A percentile compares a stretch with the other conserved stretches of the same genome.
phyloP scores from a whole-genome alignment of 2,888 invertebrate species.

The Ctena decussata region DNA sequence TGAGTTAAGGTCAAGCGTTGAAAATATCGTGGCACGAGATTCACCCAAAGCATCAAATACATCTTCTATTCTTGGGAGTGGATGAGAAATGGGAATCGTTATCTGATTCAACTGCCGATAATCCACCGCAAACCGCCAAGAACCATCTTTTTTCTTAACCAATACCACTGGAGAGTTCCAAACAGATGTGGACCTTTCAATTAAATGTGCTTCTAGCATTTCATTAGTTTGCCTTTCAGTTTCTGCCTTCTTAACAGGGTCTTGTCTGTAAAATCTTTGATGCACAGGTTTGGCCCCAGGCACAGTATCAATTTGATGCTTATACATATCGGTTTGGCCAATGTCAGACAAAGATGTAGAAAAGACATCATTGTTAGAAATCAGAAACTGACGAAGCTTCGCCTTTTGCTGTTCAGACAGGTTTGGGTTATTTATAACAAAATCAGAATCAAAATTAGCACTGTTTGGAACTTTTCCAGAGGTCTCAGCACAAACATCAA shows the following conservation, averaged over 20 bases:
- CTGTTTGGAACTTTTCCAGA: neutral
- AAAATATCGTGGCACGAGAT: slow-evolving; percentile 48
- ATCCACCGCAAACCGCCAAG: slow-evolving; percentile 56
- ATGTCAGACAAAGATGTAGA: neutral
- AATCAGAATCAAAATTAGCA: slow-evolving; percentile 11
- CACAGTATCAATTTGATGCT: slow-evolving; percentile 43
- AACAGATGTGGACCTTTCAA: neutral
- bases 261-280: slow-evolving; percentile 4
- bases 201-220: neutral
- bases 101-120: slow-evolving; percentile 48
- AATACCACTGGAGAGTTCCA: slow-evolving; percentile 52
- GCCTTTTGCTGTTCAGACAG: slow-evolving; percentile 28
- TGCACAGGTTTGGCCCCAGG: slow-evolving; percentile 38
- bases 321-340: neutral
- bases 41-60: slow-evolving; percentile 65
- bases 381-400: slow-evolving; percentile 10
- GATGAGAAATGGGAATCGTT: slow-evolving; percentile 44
- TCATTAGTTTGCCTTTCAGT: slow-evolving; percentile 20
- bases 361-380: slow-evolving; percentile 39
- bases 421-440: slow-evolving; percentile 23
- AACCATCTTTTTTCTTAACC: slow-evolving; percentile 48
- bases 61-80: slow-evolving; percentile 57
- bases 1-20: slow-evolving; percentile 55
- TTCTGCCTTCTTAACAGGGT: slow-evolving; percentile 15
- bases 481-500: neutral